phyloP scores from a whole-genome alignment of 2,888 invertebrate genomes.

The Apamea sordens region DNA sequence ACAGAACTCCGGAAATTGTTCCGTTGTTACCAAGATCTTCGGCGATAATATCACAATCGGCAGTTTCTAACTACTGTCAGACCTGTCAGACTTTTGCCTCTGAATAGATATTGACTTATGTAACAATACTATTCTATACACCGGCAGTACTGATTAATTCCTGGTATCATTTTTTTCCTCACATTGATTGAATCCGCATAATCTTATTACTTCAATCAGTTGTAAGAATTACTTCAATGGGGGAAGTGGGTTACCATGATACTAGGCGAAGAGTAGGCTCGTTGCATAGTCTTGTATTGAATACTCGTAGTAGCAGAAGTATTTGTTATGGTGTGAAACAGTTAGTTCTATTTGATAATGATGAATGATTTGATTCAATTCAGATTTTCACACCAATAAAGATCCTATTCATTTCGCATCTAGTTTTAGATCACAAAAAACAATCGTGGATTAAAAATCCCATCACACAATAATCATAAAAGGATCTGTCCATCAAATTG shows the following conservation, averaged over 20 bases:
- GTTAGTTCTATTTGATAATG: too few species aligned
- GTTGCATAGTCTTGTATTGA: background rate
- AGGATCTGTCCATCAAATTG: conserved; percentile 44
- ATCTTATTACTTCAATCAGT: conserved; percentile 30
- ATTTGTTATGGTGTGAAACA: background rate
- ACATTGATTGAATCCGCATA: conserved; percentile 9
- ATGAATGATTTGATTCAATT: conserved; percentile 4
- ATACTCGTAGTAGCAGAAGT: too few species aligned
- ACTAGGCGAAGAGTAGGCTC: conserved; percentile 3
- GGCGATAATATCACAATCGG: conserved; percentile 32
- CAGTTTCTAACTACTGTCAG: conserved; percentile 18
- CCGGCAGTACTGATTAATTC: conserved; percentile 18
- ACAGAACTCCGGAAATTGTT: conserved; percentile 29
- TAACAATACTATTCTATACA: conserved; percentile 18
- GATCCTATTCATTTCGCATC: background rate
- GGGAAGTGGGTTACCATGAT: conserved; percentile 37
- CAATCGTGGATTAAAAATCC: conserved; percentile 50
- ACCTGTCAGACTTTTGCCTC: conserved; percentile 11
- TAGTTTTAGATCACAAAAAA: conserved; percentile 26
- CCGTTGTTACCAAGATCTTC: conserved; percentile 12
- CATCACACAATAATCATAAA: conserved; percentile 46
- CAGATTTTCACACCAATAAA: conserved; percentile 30
- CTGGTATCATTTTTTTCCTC: conserved; percentile 28
- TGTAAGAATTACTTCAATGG: conserved; percentile 10
- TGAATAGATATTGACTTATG: conserved; percentile 22